Base-by-base conservation (phyloP, 2,888 invertebrate genomes). In the Xanthia togata region DNA sequence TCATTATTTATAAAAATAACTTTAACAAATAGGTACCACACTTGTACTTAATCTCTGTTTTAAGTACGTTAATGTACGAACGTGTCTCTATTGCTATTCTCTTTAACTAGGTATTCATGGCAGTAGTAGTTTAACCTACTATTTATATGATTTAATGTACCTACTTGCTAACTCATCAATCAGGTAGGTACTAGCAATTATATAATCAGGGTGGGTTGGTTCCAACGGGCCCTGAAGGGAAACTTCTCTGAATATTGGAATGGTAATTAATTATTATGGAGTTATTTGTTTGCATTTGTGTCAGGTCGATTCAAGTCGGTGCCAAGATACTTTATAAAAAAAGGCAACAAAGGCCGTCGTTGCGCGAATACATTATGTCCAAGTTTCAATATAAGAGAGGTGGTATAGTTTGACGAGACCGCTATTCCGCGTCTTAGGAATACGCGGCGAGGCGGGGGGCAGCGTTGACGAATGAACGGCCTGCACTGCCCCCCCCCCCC, bases 21-120 rank as follows among this genome's bases (percentile, higher is more conserved):
- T 55, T 69, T 63, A 50, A 63, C 47, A 31, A 47, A 55, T 78
- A 53, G n/a, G n/a, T n/a, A n/a, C n/a, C n/a, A 20, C 38, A 31
- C 20, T 62, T 47, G 44, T 53, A 26, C 26, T 44, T 70, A 53
- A 55, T 70, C 44, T 47, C 14, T 47, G 23, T 55, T 62, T 62
- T 35, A 20, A 55, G 17, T 62, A 76, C 44, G 23, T n/a, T 11
- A 26, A 38, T 11, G 5, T 55, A 55, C 3, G 31, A 8, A 44
- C 11, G n/a, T 55, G 5, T 44, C 44, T 23, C 26, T 53, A 11
- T 38, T 38, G 23, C 8, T 73, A 14, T 31, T 75, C 50, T 59
- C 57, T 23, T 57, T 76, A 38, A 2, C 47, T 76, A n/a, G n/a
- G n/a, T n/a, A 35, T 59, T 67, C 38, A 63, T 59, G 57, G 20